Conservation (phyloP, 2,888 invertebrate genomes). For the Zelleria hepariella region DNA sequence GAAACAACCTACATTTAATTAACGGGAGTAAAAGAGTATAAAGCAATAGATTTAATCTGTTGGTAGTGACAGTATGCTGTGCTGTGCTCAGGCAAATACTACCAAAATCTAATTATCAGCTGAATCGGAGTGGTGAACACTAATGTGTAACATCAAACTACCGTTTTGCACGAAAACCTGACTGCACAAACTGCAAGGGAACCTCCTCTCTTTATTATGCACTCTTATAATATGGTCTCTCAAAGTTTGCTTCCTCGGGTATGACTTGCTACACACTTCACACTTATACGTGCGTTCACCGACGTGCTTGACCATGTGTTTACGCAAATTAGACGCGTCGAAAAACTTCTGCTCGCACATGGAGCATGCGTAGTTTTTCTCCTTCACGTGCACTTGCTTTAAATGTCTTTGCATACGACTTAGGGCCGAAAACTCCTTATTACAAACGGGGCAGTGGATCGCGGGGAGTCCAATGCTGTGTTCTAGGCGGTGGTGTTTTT, state of each 20-base stretch:
- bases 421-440: constrained; percentile 39
- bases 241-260: constrained; percentile 51
- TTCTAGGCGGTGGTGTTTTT: constrained; percentile 32
- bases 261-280: constrained; percentile 60
- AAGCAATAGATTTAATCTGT: too few species aligned
- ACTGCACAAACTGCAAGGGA: constrained; percentile 32
- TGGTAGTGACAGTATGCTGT: too few species aligned
- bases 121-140: constrained; percentile 30
- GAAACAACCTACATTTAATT: too few species aligned
- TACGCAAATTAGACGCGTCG: constrained; percentile 58
- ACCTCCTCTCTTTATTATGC: constrained; percentile 39
- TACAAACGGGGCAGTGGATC: constrained; percentile 44
- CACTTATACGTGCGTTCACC: constrained; percentile 61
- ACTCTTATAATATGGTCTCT: constrained; percentile 45
- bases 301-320: constrained; percentile 65
- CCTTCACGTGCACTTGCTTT: constrained; percentile 55
- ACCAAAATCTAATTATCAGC: neutral
- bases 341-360: constrained; percentile 67
- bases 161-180: constrained; percentile 44
- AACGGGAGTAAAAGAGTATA: too few species aligned
- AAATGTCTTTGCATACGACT: constrained; percentile 47
- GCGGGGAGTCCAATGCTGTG: constrained; percentile 38
- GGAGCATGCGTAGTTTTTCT: constrained; percentile 54
- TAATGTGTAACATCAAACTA: constrained; percentile 39
- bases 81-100: too few species aligned